Evolutionary conservation across 2,888 invertebrate genomes (phyloP).

Genomic region (Charanyca ferruginea): DNA sequence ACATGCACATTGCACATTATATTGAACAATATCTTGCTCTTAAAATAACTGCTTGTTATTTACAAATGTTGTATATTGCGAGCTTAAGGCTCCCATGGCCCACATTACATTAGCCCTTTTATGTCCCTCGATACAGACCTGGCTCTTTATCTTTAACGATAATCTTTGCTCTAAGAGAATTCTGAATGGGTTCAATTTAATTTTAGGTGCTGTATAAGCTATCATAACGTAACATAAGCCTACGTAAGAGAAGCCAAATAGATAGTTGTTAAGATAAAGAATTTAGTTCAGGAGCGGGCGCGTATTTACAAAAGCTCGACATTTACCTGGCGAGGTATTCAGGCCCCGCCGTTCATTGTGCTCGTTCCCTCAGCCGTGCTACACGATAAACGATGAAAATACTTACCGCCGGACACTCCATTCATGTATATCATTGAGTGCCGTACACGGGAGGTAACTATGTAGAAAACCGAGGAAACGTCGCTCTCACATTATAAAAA

Average conservation of each 20-base stretch:
- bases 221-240: constrained; percentile 46
- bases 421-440: constrained; percentile 86
- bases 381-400: constrained; percentile 85
- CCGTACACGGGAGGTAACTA: constrained; percentile 72
- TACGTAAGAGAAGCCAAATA: constrained; percentile 43
- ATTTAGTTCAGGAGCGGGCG: constrained; percentile 64
- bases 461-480: constrained; percentile 77
- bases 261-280: constrained; percentile 72
- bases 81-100: constrained; percentile 38
- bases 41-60: constrained; percentile 44
- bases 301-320: constrained; percentile 71
- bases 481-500: constrained; percentile 40
- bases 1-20: too few species aligned
- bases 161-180: constrained; percentile 55
- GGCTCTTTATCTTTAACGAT: constrained; percentile 60
- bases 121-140: constrained; percentile 42
- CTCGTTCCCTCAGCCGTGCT: constrained; percentile 76
- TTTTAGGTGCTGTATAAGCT: constrained; percentile 60
- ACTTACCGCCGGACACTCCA: constrained; percentile 84
- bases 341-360: constrained; percentile 78
- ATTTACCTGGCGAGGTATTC: constrained; percentile 78
- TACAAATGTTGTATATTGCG: constrained; percentile 48
- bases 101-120: constrained; percentile 57
- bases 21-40: constrained; percentile 20
- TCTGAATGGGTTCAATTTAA: constrained; percentile 62